Conservation (phyloP, 2,113 vertebrate species). For the Nanorana parkeri region DNA sequence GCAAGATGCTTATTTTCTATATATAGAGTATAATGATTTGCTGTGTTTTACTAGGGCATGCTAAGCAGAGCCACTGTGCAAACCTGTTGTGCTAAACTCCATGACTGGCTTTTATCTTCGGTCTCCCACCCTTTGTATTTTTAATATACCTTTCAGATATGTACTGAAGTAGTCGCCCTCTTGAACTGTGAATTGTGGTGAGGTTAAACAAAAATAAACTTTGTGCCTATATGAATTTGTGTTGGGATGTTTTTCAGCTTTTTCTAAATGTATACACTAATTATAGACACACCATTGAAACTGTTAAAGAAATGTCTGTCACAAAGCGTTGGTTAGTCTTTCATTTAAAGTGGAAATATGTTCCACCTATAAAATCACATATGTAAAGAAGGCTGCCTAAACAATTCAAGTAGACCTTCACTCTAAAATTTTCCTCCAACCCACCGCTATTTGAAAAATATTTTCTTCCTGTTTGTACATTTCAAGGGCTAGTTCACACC, state of each 20-base stretch:
- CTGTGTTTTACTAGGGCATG: conserved; percentile 20
- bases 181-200: conserved; percentile 54
- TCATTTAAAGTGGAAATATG: no score
- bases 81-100: neutral
- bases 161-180: conserved; percentile 33
- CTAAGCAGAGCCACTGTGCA: conserved; percentile 10
- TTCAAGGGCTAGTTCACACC: no score
- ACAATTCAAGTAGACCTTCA: no score
- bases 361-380: no score
- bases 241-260: neutral
- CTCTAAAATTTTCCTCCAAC: no score
- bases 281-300: no score
- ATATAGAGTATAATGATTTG: conserved; percentile 13
- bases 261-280: no score
- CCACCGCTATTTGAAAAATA: no score
- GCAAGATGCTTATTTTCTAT: conserved; percentile 43
- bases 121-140: neutral
- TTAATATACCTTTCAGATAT: conserved; percentile 20
- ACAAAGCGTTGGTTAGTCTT: no score
- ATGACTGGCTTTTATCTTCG: neutral
- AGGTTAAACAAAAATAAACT: conserved; percentile 33
- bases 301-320: no score
- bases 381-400: no score
- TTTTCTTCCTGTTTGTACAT: no score
- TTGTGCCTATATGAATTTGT: conserved; percentile 42